Conservation (phyloP, 1,140 invertebrate species). For the Tetragonula clypearis region DNA sequence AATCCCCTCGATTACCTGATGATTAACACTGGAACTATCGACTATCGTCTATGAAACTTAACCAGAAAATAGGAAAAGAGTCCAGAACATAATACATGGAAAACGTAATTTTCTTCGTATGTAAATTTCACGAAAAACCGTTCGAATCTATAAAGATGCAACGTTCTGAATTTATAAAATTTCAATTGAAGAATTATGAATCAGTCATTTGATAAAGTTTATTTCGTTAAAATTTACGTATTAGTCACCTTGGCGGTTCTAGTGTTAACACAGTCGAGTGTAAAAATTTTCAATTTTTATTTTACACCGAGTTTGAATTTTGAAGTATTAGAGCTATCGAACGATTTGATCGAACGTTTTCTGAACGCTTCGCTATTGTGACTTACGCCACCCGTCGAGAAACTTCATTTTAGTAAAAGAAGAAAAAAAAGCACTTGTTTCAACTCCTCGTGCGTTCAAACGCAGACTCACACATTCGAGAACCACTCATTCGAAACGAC, state of each 20-base stretch:
- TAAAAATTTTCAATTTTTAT: background rate
- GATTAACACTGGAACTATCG: too few species aligned
- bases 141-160: too few species aligned
- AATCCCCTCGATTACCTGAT: background rate
- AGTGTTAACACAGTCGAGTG: too few species aligned
- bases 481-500: slow-evolving; percentile 7
- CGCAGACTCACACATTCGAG: slow-evolving; percentile 5
- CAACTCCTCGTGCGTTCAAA: slow-evolving; percentile 29
- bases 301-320: background rate
- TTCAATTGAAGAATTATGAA: too few species aligned
- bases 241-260: too few species aligned
- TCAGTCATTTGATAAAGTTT: too few species aligned
- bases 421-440: slow-evolving; percentile 31
- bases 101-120: background rate
- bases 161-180: too few species aligned
- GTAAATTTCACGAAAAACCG: too few species aligned
- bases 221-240: too few species aligned
- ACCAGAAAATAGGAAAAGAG: too few species aligned
- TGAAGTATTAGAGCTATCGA: background rate
- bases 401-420: background rate
- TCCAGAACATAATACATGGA: too few species aligned
- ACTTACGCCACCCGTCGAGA: slow-evolving; percentile 38
- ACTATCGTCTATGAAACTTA: too few species aligned
- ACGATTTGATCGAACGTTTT: background rate
- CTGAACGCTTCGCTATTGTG: background rate